A percentile compares a stretch with the other conserved stretches of the same genome.
phyloP scores from a whole-genome alignment of 2,113 vertebrate genomes.

The Prionailurus bengalensis region DNA sequence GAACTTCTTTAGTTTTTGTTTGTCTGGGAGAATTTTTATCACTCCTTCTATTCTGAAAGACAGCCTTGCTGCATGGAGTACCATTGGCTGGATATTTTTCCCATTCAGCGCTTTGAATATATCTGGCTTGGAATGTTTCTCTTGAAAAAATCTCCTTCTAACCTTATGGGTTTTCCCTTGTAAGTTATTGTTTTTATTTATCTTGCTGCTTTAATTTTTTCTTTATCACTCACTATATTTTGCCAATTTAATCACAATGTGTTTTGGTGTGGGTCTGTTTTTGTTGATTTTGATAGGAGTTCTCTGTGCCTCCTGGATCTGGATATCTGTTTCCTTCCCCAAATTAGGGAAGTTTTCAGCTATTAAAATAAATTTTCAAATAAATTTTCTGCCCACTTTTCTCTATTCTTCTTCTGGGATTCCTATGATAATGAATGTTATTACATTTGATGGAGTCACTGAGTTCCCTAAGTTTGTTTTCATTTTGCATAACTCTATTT shows the following conservation, averaged over 20 bases:
- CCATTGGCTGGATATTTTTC: not conserved
- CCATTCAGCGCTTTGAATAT: not conserved
- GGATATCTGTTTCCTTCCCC: not conserved
- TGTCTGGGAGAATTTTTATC: too few relatives aligned
- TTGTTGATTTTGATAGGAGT: not conserved
- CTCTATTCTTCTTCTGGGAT: not conserved
- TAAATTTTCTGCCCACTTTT: not conserved
- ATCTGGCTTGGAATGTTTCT: not conserved
- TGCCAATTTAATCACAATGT: not conserved
- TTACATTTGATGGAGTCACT: not conserved
- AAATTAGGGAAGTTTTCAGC: not conserved
- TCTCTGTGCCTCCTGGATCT: not conserved
- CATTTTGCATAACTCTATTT: not conserved
- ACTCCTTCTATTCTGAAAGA: too few relatives aligned
- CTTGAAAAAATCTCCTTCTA: not conserved
- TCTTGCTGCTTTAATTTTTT: not conserved
- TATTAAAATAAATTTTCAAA: not conserved
- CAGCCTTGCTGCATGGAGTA: not conserved
- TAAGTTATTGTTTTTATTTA: not conserved
- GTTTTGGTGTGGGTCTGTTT: not conserved
- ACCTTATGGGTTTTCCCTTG: not conserved
- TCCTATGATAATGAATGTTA: not conserved
- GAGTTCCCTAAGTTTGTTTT: not conserved
- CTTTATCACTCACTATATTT: not conserved
- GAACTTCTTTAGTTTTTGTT: too few relatives aligned